phyloP scores from a whole-genome alignment of 2,797 vertebrate species.

The Cryptoblepharus egeriae region DNA sequence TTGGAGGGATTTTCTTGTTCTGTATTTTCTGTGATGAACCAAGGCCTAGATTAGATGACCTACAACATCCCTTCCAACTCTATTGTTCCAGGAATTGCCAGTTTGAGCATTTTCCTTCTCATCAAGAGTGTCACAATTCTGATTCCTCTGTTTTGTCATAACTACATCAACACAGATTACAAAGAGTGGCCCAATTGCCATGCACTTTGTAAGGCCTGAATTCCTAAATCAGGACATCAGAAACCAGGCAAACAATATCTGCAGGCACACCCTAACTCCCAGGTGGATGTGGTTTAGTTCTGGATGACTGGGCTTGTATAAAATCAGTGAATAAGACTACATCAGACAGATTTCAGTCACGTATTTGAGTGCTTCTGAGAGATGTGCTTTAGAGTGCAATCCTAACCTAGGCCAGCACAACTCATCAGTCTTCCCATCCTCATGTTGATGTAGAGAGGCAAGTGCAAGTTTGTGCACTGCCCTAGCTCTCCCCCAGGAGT shows the following conservation, averaged over 20 bases:
- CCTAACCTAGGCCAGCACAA: too few relatives aligned
- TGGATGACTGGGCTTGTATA: constrained; percentile 33
- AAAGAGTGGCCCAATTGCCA: background rate
- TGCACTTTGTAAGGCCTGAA: background rate
- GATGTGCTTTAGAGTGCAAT: too few relatives aligned
- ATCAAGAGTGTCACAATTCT: background rate
- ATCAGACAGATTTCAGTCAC: constrained; percentile 31
- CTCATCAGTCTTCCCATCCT: too few relatives aligned
- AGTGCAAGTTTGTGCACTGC: too few relatives aligned
- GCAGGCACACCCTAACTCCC: background rate
- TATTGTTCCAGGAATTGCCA: too few relatives aligned
- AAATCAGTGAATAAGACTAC: constrained; percentile 20
- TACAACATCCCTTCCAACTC: too few relatives aligned
- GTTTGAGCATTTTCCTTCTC: background rate
- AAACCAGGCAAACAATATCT: background rate
- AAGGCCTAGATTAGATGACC: background rate
- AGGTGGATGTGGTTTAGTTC: too few relatives aligned
- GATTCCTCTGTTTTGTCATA: background rate
- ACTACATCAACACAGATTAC: background rate
- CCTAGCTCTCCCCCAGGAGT: too few relatives aligned
- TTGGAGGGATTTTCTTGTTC: too few relatives aligned
- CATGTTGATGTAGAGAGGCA: too few relatives aligned
- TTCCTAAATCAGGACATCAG: background rate
- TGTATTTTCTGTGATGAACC: too few relatives aligned
- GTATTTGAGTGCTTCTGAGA: constrained; percentile 25